A percentile compares a stretch with the other conserved stretches of the same genome.
These are phyloP conservation scores for Agrotis puta DNA, from an alignment of 2,888 invertebrate genomes.

Conservation along the genomic window DNA sequence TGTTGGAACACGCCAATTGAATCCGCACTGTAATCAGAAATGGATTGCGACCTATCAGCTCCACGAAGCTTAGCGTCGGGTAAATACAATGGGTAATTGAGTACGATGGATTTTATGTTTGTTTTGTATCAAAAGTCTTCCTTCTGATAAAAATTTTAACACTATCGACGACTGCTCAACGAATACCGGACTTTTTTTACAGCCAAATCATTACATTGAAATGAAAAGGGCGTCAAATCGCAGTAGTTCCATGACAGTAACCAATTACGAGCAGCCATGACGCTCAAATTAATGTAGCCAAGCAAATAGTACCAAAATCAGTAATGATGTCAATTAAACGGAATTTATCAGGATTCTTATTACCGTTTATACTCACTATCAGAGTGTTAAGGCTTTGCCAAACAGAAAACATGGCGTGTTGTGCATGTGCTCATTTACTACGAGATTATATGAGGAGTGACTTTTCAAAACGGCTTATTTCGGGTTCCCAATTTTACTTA, in stretches of 20 bases:
- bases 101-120: conserved; percentile 60
- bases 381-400: no score
- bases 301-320: conserved; percentile 64
- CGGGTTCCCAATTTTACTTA: no score
- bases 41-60: conserved; percentile 58
- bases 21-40: conserved; percentile 64
- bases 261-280: conserved; percentile 47
- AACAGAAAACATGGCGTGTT: no score
- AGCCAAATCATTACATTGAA: no score
- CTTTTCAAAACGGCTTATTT: no score
- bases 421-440: no score
- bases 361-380: conserved; percentile 62
- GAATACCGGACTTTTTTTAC: conserved; percentile 4
- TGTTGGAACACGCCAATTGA: conserved; percentile 60
- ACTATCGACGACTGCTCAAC: conserved; percentile 12
- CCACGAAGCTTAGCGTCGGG: conserved; percentile 65
- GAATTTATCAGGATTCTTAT: conserved; percentile 73
- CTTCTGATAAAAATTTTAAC: conserved; percentile 44
- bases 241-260: no score
- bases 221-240: no score
- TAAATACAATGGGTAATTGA: conserved; percentile 71
- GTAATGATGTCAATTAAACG: conserved; percentile 68
- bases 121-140: conserved; percentile 58
- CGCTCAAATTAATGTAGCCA: conserved; percentile 53
- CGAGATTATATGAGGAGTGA: no score